These are phyloP conservation scores for Glareola pratincola DNA, from an alignment of 2,113 vertebrate genomes.

Conservation along the genomic window DNA sequence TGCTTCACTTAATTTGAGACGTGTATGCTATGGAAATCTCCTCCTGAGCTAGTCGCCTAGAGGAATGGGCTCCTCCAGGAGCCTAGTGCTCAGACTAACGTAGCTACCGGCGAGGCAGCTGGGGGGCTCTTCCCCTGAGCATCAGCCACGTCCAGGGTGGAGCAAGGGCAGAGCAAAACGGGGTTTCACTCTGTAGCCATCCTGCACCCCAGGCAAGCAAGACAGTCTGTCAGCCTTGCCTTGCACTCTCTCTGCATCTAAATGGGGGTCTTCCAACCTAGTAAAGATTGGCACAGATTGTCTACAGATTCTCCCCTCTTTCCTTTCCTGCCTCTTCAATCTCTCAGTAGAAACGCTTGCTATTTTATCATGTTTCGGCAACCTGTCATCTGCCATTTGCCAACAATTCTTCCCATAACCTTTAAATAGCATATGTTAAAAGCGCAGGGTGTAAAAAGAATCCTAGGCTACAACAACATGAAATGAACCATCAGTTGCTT, in stretches of 20 bases:
- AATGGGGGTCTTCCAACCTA: neutral
- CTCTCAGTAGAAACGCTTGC: neutral
- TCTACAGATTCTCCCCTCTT: neutral
- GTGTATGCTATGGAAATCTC: neutral
- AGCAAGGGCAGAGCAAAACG: neutral
- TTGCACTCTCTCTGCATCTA: neutral
- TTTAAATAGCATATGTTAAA: neutral
- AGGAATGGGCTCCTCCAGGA: neutral
- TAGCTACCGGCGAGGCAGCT: neutral
- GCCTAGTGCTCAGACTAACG: neutral
- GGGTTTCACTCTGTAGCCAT: neutral
- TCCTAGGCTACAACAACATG: neutral
- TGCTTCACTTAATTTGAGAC: neutral
- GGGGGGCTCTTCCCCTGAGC: neutral
- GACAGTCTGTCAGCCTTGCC: neutral
- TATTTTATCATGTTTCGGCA: conserved; percentile 11
- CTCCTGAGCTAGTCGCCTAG: neutral
- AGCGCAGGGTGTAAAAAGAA: neutral
- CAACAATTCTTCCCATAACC: neutral
- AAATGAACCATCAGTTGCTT: neutral
- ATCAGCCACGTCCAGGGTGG: neutral
- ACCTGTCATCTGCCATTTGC: neutral
- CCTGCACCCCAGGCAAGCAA: neutral
- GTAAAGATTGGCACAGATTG: neutral
- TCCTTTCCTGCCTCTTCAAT: neutral